phyloP scores from a whole-genome alignment of 2,113 vertebrate genomes.

The Uria lomvia region DNA sequence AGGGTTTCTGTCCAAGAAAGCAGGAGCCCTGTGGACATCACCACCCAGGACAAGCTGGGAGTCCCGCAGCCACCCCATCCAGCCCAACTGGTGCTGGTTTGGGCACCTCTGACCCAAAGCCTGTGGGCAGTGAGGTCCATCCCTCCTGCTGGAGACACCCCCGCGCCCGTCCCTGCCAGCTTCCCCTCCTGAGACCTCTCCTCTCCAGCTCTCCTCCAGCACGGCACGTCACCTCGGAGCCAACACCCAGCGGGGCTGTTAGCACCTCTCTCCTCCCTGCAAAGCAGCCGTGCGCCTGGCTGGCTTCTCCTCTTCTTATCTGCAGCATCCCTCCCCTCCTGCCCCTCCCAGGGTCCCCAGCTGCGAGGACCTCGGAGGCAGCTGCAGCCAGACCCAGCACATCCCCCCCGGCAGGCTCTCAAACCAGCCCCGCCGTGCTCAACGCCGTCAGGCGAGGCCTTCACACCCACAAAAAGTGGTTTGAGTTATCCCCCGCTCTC shows the following conservation, averaged over 20 bases:
- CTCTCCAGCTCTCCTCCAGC: neutral
- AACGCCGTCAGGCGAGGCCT: fast-evolving
- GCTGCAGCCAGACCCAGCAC: neutral
- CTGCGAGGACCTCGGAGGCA: neutral
- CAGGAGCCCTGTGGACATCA: neutral
- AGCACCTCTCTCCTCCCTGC: neutral
- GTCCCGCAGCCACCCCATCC: neutral
- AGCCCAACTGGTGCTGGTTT: neutral
- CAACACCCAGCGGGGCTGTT: neutral
- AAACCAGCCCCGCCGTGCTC: neutral
- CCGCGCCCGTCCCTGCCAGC: fast-evolving
- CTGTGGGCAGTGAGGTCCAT: neutral
- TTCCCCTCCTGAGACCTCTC: neutral
- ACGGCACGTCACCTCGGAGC: fast-evolving
- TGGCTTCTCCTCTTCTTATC: neutral
- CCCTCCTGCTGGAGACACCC: neutral
- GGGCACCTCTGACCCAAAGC: neutral
- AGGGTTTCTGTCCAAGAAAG: neutral
- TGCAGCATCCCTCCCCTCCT: neutral
- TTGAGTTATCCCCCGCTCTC: neutral
- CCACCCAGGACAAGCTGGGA: neutral
- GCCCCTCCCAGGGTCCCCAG: neutral
- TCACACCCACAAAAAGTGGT: neutral
- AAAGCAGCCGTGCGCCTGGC: neutral
- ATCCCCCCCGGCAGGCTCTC: neutral